Evolutionary conservation across 2,113 vertebrate genomes (phyloP), one percentile per base, ranked within the genome.

Genomic region (Paracanthobrama guichenoti): DNA sequence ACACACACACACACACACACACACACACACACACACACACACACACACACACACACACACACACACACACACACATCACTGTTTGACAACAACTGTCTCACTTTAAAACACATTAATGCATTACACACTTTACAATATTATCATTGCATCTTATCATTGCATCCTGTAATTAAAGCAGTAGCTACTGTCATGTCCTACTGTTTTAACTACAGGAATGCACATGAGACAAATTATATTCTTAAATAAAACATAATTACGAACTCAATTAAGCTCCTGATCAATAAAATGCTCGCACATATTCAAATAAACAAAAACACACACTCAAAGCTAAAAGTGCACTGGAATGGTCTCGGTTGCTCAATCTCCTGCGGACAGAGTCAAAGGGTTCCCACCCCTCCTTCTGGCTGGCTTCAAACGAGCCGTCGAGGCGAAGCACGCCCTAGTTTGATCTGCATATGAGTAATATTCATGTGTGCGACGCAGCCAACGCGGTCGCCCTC

Each of bases 341-440:
- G 0, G 24, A 50, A 81, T 42, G 64, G 9, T 82, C 85, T 79
- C 60, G n/a, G 53, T 77, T 66, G 84, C 53, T 67, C 85, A 75
- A 53, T 72, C 77, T 84, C 76, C 83, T n/a, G 83, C 6, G 48
- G 83, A 84, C 20, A 5, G 79, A 81, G 86, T 84, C 82, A 84
- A 79, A 84, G 82, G 76, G 44, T 79, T 75, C 35, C 35, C 75
- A 71, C 62, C 72, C 62, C 75, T 77, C 83, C 60, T 75, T 81
- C 78, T 76, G 82, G 12, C 74, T 64, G 55, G 53, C 44, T 71
- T 46, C 59, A 39, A 26, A 84, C 6, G 11, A 84, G 72, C 50
- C 69, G 78, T 73, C 74, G 20, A 31, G 12, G 44, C 76, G 42
- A 75, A 84, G 78, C 74, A 44, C 26, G 39, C 50, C 26, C 59